These are phyloP conservation scores for Smittia sp. DNA, from an alignment of 2,888 invertebrate genomes.

Conservation along the genomic window DNA sequence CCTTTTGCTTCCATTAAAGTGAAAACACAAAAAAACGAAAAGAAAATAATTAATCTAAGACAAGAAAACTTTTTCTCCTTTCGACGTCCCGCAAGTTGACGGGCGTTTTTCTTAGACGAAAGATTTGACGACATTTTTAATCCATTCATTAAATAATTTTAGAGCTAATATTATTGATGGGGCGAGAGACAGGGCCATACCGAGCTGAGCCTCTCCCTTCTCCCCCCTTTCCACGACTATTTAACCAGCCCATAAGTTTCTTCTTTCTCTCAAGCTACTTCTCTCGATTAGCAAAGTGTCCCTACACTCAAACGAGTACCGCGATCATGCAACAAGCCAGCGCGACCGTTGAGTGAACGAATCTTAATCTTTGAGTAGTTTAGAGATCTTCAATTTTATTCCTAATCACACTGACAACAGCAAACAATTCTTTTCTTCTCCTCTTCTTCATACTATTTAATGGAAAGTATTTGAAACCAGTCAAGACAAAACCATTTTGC, in stretches of 20 bases:
- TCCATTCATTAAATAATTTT: conserved; percentile 40
- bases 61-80: not conserved
- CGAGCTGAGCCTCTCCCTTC: not conserved
- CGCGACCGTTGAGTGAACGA: not conserved
- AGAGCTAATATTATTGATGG: conserved; percentile 36
- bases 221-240: not conserved
- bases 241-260: not conserved
- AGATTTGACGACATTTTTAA: conserved; percentile 27
- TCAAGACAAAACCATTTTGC: not conserved
- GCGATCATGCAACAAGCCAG: not conserved
- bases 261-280: not conserved
- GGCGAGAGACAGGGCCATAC: not conserved
- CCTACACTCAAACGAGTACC: not conserved
- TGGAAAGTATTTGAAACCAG: not conserved
- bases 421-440: not conserved
- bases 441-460: not conserved
- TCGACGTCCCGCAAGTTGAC: not conserved
- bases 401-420: not conserved
- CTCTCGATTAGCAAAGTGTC: not conserved
- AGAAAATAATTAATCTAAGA: not conserved
- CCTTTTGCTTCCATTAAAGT: conserved; percentile 5
- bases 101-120: not conserved
- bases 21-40: not conserved
- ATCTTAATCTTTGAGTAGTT: conserved; percentile 4
- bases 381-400: not conserved